Percentiles rank a stretch among this genome's conserved stretches.
phyloP scores from a whole-genome alignment of 2,797 vertebrate genomes.

The Gymnothorax reevesii region DNA sequence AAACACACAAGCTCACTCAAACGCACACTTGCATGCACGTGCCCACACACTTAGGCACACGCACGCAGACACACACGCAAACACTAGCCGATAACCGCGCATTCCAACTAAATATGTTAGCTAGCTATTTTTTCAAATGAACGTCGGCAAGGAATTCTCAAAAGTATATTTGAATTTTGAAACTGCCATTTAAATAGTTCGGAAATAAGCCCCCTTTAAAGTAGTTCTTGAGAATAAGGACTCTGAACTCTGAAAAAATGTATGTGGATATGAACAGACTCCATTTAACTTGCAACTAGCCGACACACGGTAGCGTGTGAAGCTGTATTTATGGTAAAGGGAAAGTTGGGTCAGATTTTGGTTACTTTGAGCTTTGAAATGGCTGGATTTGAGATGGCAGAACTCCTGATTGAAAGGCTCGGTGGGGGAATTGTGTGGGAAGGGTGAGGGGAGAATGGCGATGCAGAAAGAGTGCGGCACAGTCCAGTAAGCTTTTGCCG shows the following conservation, averaged over 20 bases:
- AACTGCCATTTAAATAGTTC: no score
- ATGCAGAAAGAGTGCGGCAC: neutral
- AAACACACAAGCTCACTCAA: no score
- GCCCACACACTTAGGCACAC: neutral
- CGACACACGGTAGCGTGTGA: neutral
- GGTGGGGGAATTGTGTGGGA: conserved; percentile 23
- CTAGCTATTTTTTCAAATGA: neutral
- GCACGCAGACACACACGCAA: neutral
- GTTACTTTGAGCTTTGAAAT: neutral
- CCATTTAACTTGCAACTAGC: neutral
- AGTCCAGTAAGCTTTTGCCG: conserved; percentile 16
- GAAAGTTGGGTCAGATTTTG: neutral
- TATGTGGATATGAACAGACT: neutral
- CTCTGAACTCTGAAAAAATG: neutral
- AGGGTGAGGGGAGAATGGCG: conserved; percentile 12
- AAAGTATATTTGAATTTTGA: no score
- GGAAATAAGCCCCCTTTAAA: no score
- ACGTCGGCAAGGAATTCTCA: no score
- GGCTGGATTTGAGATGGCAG: conserved; percentile 1
- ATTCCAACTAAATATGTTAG: neutral
- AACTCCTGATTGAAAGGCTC: neutral
- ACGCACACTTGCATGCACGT: neutral
- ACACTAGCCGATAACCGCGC: neutral
- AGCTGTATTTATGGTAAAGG: neutral
- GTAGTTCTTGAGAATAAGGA: no score